Evolutionary conservation across 2,113 vertebrate genomes (phyloP), one percentile per base, ranked within the genome.

Genomic region (Suncus etruscus): DNA sequence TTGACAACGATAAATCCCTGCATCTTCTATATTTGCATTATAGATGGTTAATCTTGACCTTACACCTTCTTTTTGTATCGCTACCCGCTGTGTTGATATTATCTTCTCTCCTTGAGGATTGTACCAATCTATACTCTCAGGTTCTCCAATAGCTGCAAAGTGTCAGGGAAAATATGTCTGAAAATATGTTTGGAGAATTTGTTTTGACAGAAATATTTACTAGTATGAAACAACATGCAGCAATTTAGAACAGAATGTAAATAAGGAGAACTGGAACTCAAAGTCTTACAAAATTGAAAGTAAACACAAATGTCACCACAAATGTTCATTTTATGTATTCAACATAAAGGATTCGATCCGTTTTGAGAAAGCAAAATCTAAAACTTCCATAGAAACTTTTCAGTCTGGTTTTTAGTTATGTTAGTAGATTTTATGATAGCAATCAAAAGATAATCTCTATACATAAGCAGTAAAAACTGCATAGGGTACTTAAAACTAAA

Each of bases 31-130:
- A 88, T 99, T 98, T 93, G 99, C 99, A 2, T 99, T 99, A 91
- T 99, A 99, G 91, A 99, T 99, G 86, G 99, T 99, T 31, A 99
- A 97, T 27, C 98, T 97, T 61, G 99, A 99, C 65, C 99, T 97
- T 8, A 98, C 97, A 0, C 97, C 96, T 97, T 99, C 99, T 1
- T 98, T 98, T 96, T 99, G 99, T 22, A 99, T 97, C 11, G 98
- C 97, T 89, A 99, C 98, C 47, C 99, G 98, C 94, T 98, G 98
- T 20, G 98, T 98, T 2, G 98, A 97, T 91, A 98, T 84, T 0
- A 99, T 99, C 95, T 99, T 99, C 94, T 99, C 99, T 75, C 99
- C 99, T 97, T 99, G 99, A 5, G 99, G 99, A 96, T 98, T 99
- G 96, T 98, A 99, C 99, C 99, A 99, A 0, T 99, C 99, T 98